Base-by-base conservation (phyloP, 2,888 invertebrate genomes). In the Dioctria rufipes region DNA sequence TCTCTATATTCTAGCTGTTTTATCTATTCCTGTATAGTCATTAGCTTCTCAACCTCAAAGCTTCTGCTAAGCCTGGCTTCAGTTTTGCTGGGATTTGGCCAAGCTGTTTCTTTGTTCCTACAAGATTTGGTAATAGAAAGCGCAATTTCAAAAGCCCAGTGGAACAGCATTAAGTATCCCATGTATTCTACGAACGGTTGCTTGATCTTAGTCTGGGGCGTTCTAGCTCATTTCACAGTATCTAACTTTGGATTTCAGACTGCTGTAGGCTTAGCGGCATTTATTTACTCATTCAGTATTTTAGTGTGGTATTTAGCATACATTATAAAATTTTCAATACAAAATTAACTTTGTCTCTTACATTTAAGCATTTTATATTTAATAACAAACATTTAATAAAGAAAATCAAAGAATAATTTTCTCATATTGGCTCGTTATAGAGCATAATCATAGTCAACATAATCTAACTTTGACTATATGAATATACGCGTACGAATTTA, bases 41-140 rank as follows among this genome's bases (percentile, higher is more conserved):
- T 89, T 49, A 88, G 88, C 82, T 86, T 89, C 80, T 89, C 88
- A 66, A 87, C 86, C 0, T 89, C 88, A 4, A 89, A 89, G 83
- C 85, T 89, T 43, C 84, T 88, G 69, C 83, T 89, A 60, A 89
- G 88, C 80, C 87, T 89, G 3, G 88, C 88, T 4, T 88, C 89
- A 2, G 89, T 88, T 3, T 83, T 89, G 0, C 83, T 89, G 51
- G 88, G 88, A n/a, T 89, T 89, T 43, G 88, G 88, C 4, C 88
- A 89, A 82, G 86, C 88, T 5, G 88, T 89, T 0, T 88, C 89
- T 39, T 84, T 88, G 58, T 89, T 89, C 54, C 84, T 89, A 25
- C 88, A 89, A 83, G 87, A 89, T 73, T 85, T 88, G 58, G 87
- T 89, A 46, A 85, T 88, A n/a, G 88, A 89, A 83, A 85, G 86